phyloP scores from a whole-genome alignment of 2,888 invertebrate genomes.

The Lamellibrachia satsuma region DNA sequence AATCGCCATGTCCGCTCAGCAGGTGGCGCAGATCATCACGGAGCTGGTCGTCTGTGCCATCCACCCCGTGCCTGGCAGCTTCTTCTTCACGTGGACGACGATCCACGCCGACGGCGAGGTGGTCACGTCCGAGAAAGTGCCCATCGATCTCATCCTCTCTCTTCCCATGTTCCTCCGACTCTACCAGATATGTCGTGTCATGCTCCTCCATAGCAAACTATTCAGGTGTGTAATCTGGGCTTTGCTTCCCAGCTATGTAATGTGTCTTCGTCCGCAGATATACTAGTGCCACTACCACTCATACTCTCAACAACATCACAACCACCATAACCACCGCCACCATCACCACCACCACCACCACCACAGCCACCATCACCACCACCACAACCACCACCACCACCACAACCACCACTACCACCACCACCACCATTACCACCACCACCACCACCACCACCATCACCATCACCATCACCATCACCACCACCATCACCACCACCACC shows the following conservation, averaged over 20 bases:
- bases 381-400: too few species aligned
- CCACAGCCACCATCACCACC: too few species aligned
- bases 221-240: conserved; percentile 69
- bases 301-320: not conserved
- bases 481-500: conserved; percentile 19
- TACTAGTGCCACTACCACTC: not conserved
- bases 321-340: too few species aligned
- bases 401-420: too few species aligned
- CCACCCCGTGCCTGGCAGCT: conserved; percentile 72
- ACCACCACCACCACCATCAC: too few species aligned
- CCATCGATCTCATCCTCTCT: conserved; percentile 89
- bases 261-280: not conserved
- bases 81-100: conserved; percentile 68
- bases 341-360: too few species aligned
- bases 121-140: conserved; percentile 50
- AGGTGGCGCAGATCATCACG: conserved; percentile 73
- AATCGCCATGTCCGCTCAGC: conserved; percentile 99
- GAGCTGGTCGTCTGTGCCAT: conserved; percentile 91
- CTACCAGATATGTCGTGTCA: conserved; percentile 98
- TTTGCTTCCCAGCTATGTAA: not conserved
- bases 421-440: too few species aligned
- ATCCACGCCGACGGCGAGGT: conserved; percentile 45
- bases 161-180: conserved; percentile 99
- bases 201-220: conserved; percentile 98
- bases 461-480: not conserved